A percentile compares a stretch with the other conserved stretches of the same genome.
Evolutionary conservation across 2,797 vertebrate species (phyloP).

Genomic region (Sorex maritimensis): DNA sequence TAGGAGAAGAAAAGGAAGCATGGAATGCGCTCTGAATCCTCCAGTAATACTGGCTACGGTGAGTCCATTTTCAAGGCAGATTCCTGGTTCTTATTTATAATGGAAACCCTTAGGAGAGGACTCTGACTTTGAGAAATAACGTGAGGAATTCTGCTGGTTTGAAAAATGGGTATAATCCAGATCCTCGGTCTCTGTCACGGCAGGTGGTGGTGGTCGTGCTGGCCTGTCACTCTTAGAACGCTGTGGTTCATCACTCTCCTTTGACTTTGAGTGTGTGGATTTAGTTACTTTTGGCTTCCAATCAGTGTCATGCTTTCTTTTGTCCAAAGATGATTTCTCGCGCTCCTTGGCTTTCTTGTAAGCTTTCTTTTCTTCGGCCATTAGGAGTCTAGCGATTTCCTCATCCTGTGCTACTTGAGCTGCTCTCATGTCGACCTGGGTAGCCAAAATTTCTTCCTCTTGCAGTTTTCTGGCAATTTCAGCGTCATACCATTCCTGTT

Average conservation of each 20-base stretch:
- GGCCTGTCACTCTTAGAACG: slow-evolving; percentile 93
- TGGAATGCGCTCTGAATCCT: slow-evolving; percentile 84
- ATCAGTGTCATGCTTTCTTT: slow-evolving; percentile 93
- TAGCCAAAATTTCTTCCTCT: slow-evolving; percentile 96
- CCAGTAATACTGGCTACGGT: slow-evolving; percentile 88
- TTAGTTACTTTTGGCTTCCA: slow-evolving; percentile 93
- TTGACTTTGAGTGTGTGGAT: slow-evolving; percentile 92
- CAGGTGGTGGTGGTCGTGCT: slow-evolving; percentile 88
- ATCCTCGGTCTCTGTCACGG: slow-evolving; percentile 75
- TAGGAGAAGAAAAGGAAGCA: background rate
- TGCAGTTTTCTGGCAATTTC: slow-evolving; percentile 97
- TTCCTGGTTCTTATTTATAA: slow-evolving; percentile 93
- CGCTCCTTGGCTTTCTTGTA: slow-evolving; percentile 95
- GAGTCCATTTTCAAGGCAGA: slow-evolving; percentile 88
- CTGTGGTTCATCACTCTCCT: slow-evolving; percentile 93
- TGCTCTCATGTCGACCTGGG: slow-evolving; percentile 93
- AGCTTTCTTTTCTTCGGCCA: slow-evolving; percentile 97
- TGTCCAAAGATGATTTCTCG: slow-evolving; percentile 93
- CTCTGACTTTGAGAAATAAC: slow-evolving; percentile 87
- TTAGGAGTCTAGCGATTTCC: slow-evolving; percentile 97
- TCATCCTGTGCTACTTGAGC: slow-evolving; percentile 98
- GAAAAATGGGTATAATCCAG: slow-evolving; percentile 79
- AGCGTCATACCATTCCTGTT: slow-evolving; percentile 95
- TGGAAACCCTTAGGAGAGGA: slow-evolving; percentile 93
- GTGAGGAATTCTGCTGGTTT: slow-evolving; percentile 87